Base-by-base conservation (phyloP, 2,888 invertebrate species). In the Patella caerulea region DNA sequence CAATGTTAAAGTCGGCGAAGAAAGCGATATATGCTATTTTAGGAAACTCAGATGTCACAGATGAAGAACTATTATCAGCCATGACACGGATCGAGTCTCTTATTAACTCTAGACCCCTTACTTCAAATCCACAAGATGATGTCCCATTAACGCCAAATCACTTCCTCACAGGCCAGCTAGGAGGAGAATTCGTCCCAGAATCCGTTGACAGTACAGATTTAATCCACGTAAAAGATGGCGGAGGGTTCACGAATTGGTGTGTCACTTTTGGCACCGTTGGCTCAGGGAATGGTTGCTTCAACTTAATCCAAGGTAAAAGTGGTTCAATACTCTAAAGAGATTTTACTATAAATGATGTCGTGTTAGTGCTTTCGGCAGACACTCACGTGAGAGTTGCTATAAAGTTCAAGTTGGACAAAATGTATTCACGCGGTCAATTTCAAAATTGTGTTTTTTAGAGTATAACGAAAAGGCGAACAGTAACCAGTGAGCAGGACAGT, bases 211-310 rank as follows among this genome's bases (percentile, higher is more conserved):
- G 79, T 55, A 56, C 71, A 12, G 81, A 83, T 71, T 56, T 53
- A 80, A 82, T 59, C 72, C 54, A 17, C 54, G 72, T 45, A 65
- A 81, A 15, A 74, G 76, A 65, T 83, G 83, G 83, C 69, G 80
- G 9, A 81, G 81, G 71, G 73, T 81, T 11, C 83, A 83, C 29
- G 80, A 82, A 65, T 14, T 82, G 45, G 74, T 82, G 15, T 73
- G 80, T 59, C 17, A 78, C 19, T 79, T 79, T 56, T 81, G 82
- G 79, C 56, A 53, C 5, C 56, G 81, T 29, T 83, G 79, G 14
- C 5, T 45, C n/a, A n/a, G n/a, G n/a, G n/a, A n/a, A n/a, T n/a
- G n/a, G n/a, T n/a, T n/a, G n/a, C n/a, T n/a, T n/a, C n/a, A n/a
- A n/a, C n/a, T n/a, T n/a, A n/a, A n/a, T n/a, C n/a, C n/a, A n/a